These are phyloP conservation scores for Catharus ustulatus DNA, from an alignment of 2,797 vertebrate genomes.

Conservation along the genomic window DNA sequence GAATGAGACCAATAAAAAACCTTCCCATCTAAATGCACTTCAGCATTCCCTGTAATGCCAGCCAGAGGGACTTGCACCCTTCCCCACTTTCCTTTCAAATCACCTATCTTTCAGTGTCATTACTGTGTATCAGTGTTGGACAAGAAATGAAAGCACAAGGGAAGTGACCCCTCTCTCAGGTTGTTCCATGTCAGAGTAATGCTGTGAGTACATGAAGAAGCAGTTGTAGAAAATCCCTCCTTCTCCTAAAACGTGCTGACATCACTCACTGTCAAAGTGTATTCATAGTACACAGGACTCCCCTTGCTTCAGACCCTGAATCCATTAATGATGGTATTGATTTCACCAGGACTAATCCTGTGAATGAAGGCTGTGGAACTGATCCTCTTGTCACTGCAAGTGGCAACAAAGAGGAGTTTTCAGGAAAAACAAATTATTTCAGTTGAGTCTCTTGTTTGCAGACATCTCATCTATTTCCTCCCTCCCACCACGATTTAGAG, in stretches of 20 bases:
- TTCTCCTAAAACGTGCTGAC: background rate
- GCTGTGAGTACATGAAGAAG: background rate
- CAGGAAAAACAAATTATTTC: background rate
- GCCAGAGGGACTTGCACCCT: background rate
- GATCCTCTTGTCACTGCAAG: background rate
- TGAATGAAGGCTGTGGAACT: background rate
- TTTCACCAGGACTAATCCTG: constrained; percentile 27
- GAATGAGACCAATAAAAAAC: background rate
- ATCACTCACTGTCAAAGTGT: background rate
- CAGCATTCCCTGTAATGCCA: background rate
- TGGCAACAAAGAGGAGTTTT: background rate
- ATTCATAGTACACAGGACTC: background rate
- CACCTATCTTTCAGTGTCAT: background rate
- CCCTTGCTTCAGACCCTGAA: background rate
- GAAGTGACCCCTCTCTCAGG: background rate
- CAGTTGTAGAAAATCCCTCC: background rate
- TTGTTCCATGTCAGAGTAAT: background rate
- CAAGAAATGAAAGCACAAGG: background rate
- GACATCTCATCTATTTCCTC: background rate
- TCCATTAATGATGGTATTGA: background rate
- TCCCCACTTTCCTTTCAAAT: background rate
- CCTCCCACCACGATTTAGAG: background rate
- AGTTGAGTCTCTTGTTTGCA: background rate
- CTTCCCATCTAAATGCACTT: background rate
- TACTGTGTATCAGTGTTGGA: background rate